Evolutionary conservation across 2,888 invertebrate species (phyloP).

Genomic region (Eristalis intricaria): DNA sequence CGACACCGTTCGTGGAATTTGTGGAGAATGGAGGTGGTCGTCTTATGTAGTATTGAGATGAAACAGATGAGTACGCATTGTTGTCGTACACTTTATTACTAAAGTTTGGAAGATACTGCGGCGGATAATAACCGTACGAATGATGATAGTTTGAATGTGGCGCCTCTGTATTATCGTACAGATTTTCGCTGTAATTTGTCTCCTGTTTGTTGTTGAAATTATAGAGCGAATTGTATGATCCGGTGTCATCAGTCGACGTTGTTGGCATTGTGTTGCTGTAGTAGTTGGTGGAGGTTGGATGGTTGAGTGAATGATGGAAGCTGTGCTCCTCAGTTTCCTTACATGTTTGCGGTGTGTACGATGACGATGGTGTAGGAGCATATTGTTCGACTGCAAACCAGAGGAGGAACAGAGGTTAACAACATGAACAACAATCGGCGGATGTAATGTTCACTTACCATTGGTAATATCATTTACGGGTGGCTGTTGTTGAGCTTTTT

Average conservation of each 20-base stretch:
- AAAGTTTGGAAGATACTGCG: conserved; percentile 77
- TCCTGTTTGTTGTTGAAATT: conserved; percentile 53
- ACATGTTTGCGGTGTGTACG: conserved; percentile 14
- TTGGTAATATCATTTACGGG: conserved; percentile 41
- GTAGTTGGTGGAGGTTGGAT: conserved; percentile 37
- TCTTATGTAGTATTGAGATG: conserved; percentile 50
- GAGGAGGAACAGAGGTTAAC: background rate
- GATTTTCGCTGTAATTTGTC: conserved; percentile 50
- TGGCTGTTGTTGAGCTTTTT: conserved; percentile 30
- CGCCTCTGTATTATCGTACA: conserved; percentile 44
- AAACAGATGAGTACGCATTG: conserved; percentile 46
- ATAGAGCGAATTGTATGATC: conserved; percentile 45
- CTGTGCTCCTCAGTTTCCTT: conserved; percentile 36
- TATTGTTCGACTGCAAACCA: conserved; percentile 55
- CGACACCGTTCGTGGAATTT: conserved; percentile 54
- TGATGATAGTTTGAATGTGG: conserved; percentile 73
- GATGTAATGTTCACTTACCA: conserved; percentile 17
- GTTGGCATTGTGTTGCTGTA: conserved; percentile 43
- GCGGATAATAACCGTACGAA: conserved; percentile 77
- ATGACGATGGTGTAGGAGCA: conserved; percentile 12
- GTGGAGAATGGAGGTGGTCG: conserved; percentile 53
- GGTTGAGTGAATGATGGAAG: conserved; percentile 37
- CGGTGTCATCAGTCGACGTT: conserved; percentile 42
- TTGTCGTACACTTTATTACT: conserved; percentile 73
- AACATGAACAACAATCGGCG: background rate